phyloP scores from a whole-genome alignment of 2,113 vertebrate species.

The Amphilophus citrinellus region DNA sequence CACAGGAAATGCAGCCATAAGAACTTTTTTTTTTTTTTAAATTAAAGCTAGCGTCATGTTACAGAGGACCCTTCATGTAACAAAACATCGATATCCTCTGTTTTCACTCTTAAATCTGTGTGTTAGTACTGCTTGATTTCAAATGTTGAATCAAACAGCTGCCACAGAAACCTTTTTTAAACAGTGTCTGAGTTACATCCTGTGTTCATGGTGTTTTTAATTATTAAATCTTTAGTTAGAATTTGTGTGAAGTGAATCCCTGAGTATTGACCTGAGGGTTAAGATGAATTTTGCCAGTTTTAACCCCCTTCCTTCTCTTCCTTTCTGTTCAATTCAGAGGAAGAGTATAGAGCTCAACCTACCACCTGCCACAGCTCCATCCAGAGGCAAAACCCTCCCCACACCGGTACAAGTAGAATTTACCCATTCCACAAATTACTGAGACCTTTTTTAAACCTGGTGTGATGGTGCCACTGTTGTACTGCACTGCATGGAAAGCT shows the following conservation, averaged over 20 bases:
- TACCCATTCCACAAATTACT: constrained; percentile 69
- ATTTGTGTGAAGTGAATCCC: constrained; percentile 20
- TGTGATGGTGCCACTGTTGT: constrained; percentile 39
- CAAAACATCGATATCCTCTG: neutral
- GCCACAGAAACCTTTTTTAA: neutral
- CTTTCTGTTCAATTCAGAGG: constrained; percentile 89
- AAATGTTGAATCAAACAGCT: neutral
- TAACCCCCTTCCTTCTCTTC: constrained; percentile 75
- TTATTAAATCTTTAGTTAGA: neutral
- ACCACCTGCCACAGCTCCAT: constrained; percentile 87
- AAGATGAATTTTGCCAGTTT: constrained; percentile 50
- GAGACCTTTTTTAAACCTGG: constrained; percentile 54
- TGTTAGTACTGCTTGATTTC: neutral
- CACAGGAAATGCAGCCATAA: neutral
- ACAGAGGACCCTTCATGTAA: neutral
- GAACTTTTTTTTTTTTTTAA: neutral
- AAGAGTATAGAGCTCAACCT: constrained; percentile 92
- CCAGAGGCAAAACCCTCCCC: constrained; percentile 96
- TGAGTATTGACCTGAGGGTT: constrained; percentile 21
- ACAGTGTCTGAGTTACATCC: neutral
- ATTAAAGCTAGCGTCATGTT: neutral
- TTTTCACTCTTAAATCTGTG: neutral
- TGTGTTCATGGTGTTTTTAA: neutral
- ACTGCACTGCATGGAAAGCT: constrained; percentile 32
- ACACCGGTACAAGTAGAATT: constrained; percentile 89